phyloP scores from a whole-genome alignment of 2,113 vertebrate species.

The Jaculus jaculus region DNA sequence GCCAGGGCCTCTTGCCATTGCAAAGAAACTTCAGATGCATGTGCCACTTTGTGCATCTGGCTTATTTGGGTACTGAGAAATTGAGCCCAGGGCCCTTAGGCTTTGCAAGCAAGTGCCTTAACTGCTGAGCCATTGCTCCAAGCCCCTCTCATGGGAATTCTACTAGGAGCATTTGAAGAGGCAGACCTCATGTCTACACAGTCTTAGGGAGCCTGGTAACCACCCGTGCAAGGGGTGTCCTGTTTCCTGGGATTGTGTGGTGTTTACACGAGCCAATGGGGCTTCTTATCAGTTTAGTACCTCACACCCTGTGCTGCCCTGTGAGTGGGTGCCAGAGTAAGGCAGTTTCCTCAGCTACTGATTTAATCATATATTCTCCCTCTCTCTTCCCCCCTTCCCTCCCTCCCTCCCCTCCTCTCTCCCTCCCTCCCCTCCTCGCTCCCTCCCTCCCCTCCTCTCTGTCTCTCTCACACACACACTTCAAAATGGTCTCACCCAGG shows the following conservation, averaged over 20 bases:
- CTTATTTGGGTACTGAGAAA: no score
- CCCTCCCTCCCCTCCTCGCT: no score
- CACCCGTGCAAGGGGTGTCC: not conserved
- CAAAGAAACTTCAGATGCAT: no score
- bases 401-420: rapidly evolving
- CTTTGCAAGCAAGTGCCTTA: no score
- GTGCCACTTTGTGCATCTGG: no score
- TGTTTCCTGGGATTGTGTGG: not conserved
- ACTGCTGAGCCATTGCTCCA: no score
- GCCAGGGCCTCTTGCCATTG: no score
- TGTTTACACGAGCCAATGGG: not conserved
- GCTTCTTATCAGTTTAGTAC: not conserved
- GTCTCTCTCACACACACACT: no score
- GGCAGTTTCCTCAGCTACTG: not conserved
- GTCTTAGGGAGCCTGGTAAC: not conserved
- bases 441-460: no score
- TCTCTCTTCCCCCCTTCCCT: rapidly evolving
- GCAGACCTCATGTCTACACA: not conserved
- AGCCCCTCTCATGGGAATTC: no score
- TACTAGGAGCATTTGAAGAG: not conserved
- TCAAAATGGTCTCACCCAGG: no score
- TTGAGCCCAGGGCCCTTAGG: no score
- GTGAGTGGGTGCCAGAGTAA: not conserved
- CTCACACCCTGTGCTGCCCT: not conserved
- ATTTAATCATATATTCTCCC: not conserved